Base-by-base conservation (phyloP, 2,113 vertebrate species). In the Dasyprocta punctata region DNA sequence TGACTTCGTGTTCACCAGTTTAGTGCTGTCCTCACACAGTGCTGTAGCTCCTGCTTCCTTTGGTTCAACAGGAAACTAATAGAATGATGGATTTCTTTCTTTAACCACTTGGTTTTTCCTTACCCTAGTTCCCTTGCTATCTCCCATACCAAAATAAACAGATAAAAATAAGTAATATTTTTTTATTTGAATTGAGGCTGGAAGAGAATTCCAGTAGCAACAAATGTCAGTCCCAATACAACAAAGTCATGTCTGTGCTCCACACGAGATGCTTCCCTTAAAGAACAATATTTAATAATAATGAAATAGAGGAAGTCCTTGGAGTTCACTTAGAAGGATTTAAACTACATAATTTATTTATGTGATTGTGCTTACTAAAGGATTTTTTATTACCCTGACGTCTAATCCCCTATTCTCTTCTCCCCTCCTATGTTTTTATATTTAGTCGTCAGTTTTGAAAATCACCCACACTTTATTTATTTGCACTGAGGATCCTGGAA, bases 261-360 rank as follows among this genome's bases (percentile, higher is more conserved):
- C 10, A 38, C 47, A n/a, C 56, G 30, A 22, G 7, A 65, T 71
- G 17, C 16, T 33, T 38, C 30, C 30, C 47, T 78, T 87, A 81
- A 61, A 92, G 58, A 81, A 20, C 26, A 91, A 7, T 95, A 47
- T 93, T 95, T 83, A 93, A 44, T 81, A 56, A 58, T 54, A 81
- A 92, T 87, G 86, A 89, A 95, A 73, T 92, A 90, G 44, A 4
- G 22, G n/a, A 83, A 17, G 83, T 96, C 49, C 63, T 96, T 92
- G 30, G 63, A 65, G 75, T 96, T 96, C 47, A 81, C 44, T 93
- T 92, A 93, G 41, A 73, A 73, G 20, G 41, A 85, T 83, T 98
- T 90, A 95, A 92, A 54, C 19, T 86, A 6, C 82, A 82, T 95
- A 63, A 90, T 94, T 95, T 98, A 95, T 94, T 89, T 91, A 73